These are phyloP conservation scores for Trachelus iudaicus DNA, from an alignment of 2,888 invertebrate species.

Conservation along the genomic window DNA sequence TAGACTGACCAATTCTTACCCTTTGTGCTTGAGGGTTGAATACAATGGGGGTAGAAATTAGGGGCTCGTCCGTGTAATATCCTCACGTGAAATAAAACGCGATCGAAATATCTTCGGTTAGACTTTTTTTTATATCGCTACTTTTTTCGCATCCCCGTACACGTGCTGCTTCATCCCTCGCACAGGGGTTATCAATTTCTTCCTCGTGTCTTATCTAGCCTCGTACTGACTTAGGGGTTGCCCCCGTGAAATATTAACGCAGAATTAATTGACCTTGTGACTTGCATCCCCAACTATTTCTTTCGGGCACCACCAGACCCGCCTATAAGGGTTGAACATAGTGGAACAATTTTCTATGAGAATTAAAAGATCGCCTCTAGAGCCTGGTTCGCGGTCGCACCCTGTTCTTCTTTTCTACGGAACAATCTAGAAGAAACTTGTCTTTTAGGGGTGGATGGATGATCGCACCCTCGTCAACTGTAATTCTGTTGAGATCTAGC, in stretches of 20 bases:
- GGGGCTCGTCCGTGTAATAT: not conserved
- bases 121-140: not conserved
- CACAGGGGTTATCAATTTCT: not conserved
- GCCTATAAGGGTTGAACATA: not conserved
- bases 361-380: not conserved
- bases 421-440: not conserved
- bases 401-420: not conserved
- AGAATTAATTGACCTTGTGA: not conserved
- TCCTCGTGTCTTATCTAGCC: not conserved
- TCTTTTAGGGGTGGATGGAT: not conserved
- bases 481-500: not conserved
- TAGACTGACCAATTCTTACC: not conserved
- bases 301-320: not conserved
- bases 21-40: not conserved
- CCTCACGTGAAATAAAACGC: not conserved
- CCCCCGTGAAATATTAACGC: not conserved
- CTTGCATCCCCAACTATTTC: not conserved
- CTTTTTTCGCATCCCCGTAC: not conserved
- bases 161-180: not conserved
- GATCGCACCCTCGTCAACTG: not conserved
- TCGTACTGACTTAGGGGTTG: not conserved
- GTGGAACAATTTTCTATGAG: not conserved
- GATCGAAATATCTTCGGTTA: not conserved
- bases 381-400: not conserved
- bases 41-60: not conserved